Conservation (phyloP, 2,797 vertebrate genomes). For the Mionectes olivaceus region DNA sequence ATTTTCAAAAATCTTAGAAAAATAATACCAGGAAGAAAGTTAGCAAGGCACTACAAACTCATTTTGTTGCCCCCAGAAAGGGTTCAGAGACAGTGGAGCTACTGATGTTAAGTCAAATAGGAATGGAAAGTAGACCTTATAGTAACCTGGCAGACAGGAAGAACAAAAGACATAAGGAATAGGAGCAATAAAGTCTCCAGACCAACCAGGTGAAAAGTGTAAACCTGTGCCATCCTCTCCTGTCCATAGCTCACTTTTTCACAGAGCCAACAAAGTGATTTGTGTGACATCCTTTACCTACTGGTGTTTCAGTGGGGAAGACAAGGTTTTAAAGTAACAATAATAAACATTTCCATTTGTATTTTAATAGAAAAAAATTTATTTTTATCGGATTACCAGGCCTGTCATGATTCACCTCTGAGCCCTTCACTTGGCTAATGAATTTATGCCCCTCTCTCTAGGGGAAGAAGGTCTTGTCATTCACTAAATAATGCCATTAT, state of each 20-base stretch:
- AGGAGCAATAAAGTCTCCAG: neutral
- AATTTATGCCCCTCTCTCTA: constrained; percentile 32
- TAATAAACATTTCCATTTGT: constrained; percentile 6
- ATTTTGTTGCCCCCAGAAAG: neutral
- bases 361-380: constrained; percentile 34
- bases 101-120: neutral
- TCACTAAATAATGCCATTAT: constrained; percentile 23
- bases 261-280: neutral
- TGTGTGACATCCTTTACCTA: neutral
- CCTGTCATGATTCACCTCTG: constrained; percentile 20
- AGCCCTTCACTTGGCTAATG: constrained; percentile 34
- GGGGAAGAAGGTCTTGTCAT: constrained; percentile 14
- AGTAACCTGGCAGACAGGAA: neutral
- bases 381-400: constrained; percentile 29
- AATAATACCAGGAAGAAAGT: neutral
- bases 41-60: neutral
- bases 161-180: neutral
- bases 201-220: neutral
- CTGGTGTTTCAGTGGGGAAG: neutral
- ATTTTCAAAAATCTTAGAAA: neutral
- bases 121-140: neutral
- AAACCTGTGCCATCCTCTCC: neutral
- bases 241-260: neutral
- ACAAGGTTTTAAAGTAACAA: neutral
- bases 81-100: neutral